Evolutionary conservation across 2,888 invertebrate genomes (phyloP), one percentile per base, ranked within the genome.

Genomic region (Sphecodes monilicornis): DNA sequence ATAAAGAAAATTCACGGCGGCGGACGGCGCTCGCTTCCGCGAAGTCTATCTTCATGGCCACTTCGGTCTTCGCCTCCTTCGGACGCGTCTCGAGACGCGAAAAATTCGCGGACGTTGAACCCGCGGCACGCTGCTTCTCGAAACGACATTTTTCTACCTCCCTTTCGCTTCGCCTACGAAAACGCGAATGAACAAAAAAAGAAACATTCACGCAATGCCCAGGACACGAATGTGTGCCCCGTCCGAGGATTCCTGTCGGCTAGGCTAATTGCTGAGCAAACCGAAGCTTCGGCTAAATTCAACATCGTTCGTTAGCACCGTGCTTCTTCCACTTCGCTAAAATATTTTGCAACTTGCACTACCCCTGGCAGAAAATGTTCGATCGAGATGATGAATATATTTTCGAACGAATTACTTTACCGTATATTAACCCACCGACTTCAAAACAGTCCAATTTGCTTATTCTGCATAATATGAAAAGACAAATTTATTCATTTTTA

Each of bases 181-280:
- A 76, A 79, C 41, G 75, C 72, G 78, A 82, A 18, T 32, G 5
- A 36, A 22, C 76, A 70, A 66, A 50, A 29, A 69, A 75, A 22
- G 29, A 60, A 29, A 29, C 29, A 60, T 60, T 60, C 32, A 32
- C 16, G 29, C 36, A 18, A 32, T 22, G 32, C 22, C 64, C 29
- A 10, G 10, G 8, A 87, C 79, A 82, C 82, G 78, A 85, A 80
- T 77, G 60, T 32, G 18, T 79, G 50, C 77, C 82, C 82, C 76
- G 29, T 71, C 66, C 76, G 72, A 76, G 69, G 80, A 84, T 85
- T 77, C 82, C 85, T 72, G 75, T 32, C 43, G 82, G 84, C 89
- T 78, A 75, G 78, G 77, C 91, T 92, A 92, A 92, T 92, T 92
- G 89, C 91, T 92, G 85, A 86, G 89, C 84, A 92, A 92, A 92